Evolutionary conservation across 1,140 invertebrate species (phyloP), one percentile per base, ranked within the genome.

Genomic region (Drosophila erecta): DNA sequence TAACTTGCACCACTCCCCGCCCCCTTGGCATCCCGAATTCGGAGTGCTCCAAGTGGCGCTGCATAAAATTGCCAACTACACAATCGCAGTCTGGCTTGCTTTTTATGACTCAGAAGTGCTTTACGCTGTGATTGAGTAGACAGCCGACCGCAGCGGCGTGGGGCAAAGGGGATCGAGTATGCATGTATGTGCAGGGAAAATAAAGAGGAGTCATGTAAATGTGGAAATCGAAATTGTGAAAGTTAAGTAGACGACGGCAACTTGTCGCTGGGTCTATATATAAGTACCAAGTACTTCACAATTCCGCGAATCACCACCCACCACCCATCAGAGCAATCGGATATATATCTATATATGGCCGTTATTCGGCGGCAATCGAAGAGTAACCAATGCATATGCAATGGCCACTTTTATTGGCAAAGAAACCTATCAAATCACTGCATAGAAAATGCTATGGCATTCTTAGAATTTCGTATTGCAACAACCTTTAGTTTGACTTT

Each of bases 31-130:
- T 44, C 41, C 17, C 37, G 37, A 38, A 54, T 71, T 22, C 38
- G 22, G 17, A n/a, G 60, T 60, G 40, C 40, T 35, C 44, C 27
- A 14, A 66, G 64, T 64, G 59, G 58, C 64, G 71, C 71, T 62
- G 71, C 71, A 73, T 72, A 73, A 73, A 72, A 61, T 61, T 73
- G 70, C 70, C 70, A 74, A 50, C 71, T 67, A 37, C 66, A 70
- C 61, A 70, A 67, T 70, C 66, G 50, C 62, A 61, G 57, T 74
- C 71, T 71, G 47, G 55, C 55, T 57, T 50, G 55, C 44, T 62
- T 73, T 73, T 74, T 62, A 74, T 74, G 71, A 74, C 71, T 74
- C 71, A 74, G 58, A 64, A 74, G 71, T 74, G 69, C 69, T 74
- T 73, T 56, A 20, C 51, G 43, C 57, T 43, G 67, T 73, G 71